Evolutionary conservation across 2,797 vertebrate species (phyloP), one percentile per base, ranked within the genome.

Genomic region (Pipistrellus nathusii): DNA sequence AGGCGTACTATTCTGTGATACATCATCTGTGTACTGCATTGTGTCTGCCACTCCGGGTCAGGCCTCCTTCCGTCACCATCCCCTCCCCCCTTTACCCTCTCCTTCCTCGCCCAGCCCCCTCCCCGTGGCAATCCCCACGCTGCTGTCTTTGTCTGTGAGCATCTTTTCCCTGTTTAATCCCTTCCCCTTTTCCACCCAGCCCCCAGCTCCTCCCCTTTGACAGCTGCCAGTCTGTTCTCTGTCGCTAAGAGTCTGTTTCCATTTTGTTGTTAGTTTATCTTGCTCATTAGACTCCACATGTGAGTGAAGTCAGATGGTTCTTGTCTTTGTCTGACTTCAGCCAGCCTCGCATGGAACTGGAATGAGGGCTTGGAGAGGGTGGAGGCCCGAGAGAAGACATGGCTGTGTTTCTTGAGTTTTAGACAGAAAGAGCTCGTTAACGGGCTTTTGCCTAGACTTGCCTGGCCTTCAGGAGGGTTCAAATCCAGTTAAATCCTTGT

Each of bases 401-500:
- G 13, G 14, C 0, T 17, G 2, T 21, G 68, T 64, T 64, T 57
- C 35, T 64, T 51, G 48, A 32, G 44, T 84, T 62, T 51, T 78
- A 78, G 62, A 62, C 0, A 55, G 41, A 62, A 86, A 73, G 15
- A 69, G 18, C 13, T 84, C 35, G 46, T 48, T 38, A 64, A 48
- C n/a, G 23, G 41, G 48, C 27, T 84, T 92, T 83, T 92, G 62
- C 55, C 62, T 91, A 69, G 88, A 69, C 30, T 83, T 73, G 48
- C 68, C 82, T 86, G 75, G 80, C 32, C 72, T 92, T 95, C 72
- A 91, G 80, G 5, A 57, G 68, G 64, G 48, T 95, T 94, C 90
- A 86, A 95, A 91, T 94, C 64, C 91, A 96, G 76, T 75, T 93
- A 77, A 89, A 68, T 55, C 73, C 30, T 93, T 35, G 64, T 92